Base-by-base conservation (phyloP, 2,888 invertebrate species). In the Caenorhabditis plicata region DNA sequence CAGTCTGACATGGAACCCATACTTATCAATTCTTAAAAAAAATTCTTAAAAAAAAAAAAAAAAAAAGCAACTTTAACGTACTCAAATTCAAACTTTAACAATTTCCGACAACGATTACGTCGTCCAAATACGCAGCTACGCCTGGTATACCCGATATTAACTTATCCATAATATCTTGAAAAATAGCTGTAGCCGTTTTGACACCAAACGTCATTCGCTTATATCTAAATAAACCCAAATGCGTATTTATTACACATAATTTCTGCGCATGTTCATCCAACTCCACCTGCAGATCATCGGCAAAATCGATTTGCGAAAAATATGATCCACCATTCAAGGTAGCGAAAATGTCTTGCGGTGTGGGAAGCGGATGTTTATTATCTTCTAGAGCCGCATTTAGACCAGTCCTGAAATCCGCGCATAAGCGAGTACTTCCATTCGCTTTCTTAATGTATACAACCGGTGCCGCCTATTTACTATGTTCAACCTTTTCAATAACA, bases 131-230 rank as follows among this genome's bases (percentile, higher is more conserved):
- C 4, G 41, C 40, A 1, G 40, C 22, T 0, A 55, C 52, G 2
- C 62, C 62, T 1, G 20, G 11, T 8, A 73, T 22, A 15, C 62
- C 69, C 1, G 45, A 15, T 1, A 65, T 19, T 57, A 70, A 52
- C 11, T 42, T 40, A 31, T 73, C 70, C 57, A 73, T 66, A 3
- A 58, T 25, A 15, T 40, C 32, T 39, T 74, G 74, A 33, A 74
- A 73, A 9, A 73, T 68, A 0, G 41, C 42, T 9, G 75, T 72
- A 1, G 67, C 74, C 4, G 64, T 54, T 19, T 57, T 62, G 0
- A 72, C 42, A 20, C 74, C 75, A 31, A 75, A 75, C 1, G 68
- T 58, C 9, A 74, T 32, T 11, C 71, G 27, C 25, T 68, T 46
- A 36, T 62, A 72, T 22, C 45, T 35, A 32, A 56, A 71, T 27